Base-by-base conservation (phyloP, 2,888 invertebrate genomes). In the Prosopocoilus inquinatus region DNA sequence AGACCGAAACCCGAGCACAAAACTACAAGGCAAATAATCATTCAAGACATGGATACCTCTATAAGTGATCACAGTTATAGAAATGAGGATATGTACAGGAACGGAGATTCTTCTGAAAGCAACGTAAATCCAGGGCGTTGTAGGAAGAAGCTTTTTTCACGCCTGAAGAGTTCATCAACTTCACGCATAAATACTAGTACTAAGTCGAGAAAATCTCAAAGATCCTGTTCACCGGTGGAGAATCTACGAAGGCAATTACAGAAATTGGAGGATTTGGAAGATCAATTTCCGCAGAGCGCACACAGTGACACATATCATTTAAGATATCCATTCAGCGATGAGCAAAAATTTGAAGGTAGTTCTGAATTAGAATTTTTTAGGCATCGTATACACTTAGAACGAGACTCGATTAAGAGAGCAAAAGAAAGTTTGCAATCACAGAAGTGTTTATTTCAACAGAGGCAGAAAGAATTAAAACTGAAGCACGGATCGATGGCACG, bases 331-430 rank as follows among this genome's bases (percentile, higher is more conserved):
- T 91, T 91, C 70, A 84, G 85, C 61, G 90, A 91, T 72, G 82
- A 70, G 3, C 74, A 75, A 59, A 75, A 75, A 57, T 76, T 75
- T 58, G 76, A 76, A 63, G 80, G 79, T 16, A 81, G 82, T 47
- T 84, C 90, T 13, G 91, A 91, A 69, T 73, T 91, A 50, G 91
- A 91, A 73, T 91, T 91, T 78, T 90, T 91, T 67, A 84, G 90
- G 45, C 91, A 91, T 70, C 84, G 91, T 49, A 90, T 91, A 47
- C 84, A 91, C 63, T 80, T 91, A 38, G 91, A 91, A 70, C 78
- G 91, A 4, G 91, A 91, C 68, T 90, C 90, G 13, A 89, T 91
- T 72, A 82, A 90, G n/a, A 81, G 90, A 2, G 91, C 91, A n/a
- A 84, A 90, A 63, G 90, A 89, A 58, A 89, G 86, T 47, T 73